A percentile compares a stretch with the other conserved stretches of the same genome.
These are phyloP conservation scores for Piliocolobus tephrosceles DNA, from an alignment of 2,113 vertebrate species.

Conservation along the genomic window DNA sequence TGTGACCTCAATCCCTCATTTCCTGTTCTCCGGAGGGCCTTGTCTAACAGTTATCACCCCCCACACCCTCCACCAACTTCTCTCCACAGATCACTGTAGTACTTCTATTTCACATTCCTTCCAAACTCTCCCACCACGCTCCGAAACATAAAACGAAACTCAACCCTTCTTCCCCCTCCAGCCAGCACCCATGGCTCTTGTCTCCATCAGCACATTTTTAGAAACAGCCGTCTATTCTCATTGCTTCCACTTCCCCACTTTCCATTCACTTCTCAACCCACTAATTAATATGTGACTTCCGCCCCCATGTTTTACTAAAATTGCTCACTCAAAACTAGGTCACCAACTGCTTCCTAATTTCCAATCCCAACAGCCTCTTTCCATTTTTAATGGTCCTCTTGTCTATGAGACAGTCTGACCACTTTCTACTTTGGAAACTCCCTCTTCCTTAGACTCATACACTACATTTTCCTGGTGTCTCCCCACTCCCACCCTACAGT, in stretches of 20 bases:
- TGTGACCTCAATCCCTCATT: background rate
- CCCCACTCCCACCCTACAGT: fast-evolving
- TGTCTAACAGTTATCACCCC: background rate
- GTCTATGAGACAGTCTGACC: background rate
- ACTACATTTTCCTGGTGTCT: background rate
- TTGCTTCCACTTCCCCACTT: constrained; percentile 1
- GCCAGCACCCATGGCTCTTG: background rate
- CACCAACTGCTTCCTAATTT: constrained; percentile 70
- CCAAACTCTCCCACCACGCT: background rate
- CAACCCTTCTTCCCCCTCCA: background rate
- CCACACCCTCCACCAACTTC: background rate
- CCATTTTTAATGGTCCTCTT: background rate
- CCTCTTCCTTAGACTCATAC: background rate
- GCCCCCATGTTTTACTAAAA: constrained; percentile 58
- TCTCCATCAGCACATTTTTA: background rate
- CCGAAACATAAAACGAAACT: background rate
- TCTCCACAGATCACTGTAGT: background rate
- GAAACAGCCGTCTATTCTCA: constrained; percentile 20
- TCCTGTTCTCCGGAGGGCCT: background rate
- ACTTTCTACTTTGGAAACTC: background rate
- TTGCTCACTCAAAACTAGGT: constrained; percentile 64
- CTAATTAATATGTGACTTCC: constrained; percentile 55
- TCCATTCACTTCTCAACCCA: constrained; percentile 61
- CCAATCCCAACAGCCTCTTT: background rate
- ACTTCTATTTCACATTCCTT: background rate